Conservation (phyloP, 2,888 invertebrate species). For the Apodemia duryi region DNA sequence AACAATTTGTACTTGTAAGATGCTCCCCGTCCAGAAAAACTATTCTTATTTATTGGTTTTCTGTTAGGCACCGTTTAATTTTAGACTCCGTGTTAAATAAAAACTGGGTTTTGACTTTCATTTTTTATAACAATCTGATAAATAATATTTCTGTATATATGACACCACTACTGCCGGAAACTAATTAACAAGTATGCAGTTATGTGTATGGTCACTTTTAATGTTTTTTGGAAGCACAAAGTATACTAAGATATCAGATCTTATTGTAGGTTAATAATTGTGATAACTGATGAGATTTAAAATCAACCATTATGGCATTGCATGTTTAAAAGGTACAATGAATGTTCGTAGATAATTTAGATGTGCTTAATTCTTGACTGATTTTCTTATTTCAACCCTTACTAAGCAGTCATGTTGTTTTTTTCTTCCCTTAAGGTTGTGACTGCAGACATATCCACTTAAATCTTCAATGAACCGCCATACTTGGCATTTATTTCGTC, state of each 20-base stretch:
- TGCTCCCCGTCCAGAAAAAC: too few relatives aligned
- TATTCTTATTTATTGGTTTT: too few relatives aligned
- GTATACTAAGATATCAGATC: constrained; percentile 70
- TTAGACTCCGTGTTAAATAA: too few relatives aligned
- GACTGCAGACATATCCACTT: constrained; percentile 71
- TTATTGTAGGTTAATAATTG: constrained; percentile 73
- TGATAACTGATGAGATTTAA: constrained; percentile 77
- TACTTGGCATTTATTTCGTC: constrained; percentile 29
- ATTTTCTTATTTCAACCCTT: constrained; percentile 36
- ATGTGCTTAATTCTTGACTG: constrained; percentile 62
- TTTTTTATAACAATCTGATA: too few relatives aligned
- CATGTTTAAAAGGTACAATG: constrained; percentile 72
- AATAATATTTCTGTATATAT: background rate
- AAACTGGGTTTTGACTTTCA: too few relatives aligned
- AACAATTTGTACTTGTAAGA: too few relatives aligned
- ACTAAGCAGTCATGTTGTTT: constrained; percentile 49
- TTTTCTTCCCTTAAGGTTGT: constrained; percentile 62
- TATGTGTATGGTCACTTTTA: background rate
- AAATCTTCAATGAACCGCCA: constrained; percentile 5
- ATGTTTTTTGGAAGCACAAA: constrained; percentile 54
- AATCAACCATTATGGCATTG: constrained; percentile 61
- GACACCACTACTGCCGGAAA: background rate
- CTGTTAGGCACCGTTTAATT: too few relatives aligned
- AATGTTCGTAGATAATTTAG: constrained; percentile 60
- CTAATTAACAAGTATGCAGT: background rate